Evolutionary conservation across 2,113 vertebrate species (phyloP).

Genomic region (Protomyctophum bolini): DNA sequence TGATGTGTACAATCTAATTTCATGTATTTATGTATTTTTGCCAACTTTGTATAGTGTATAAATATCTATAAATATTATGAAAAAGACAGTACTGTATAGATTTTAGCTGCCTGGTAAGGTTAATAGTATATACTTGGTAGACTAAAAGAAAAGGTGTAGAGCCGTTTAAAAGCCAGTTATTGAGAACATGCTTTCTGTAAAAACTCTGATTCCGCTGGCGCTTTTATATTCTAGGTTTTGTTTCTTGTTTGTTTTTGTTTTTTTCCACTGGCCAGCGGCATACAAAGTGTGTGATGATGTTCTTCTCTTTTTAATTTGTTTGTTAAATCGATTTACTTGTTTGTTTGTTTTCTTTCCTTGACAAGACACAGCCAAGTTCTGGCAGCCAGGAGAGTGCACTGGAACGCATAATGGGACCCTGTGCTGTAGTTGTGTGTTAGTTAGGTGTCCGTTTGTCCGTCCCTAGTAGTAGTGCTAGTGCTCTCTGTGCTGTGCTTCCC

Average conservation of each 20-base stretch:
- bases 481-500: conserved; percentile 71
- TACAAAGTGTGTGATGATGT: conserved; percentile 70
- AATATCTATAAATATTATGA: conserved; percentile 84
- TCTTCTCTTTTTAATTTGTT: conserved; percentile 65
- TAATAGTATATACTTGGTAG: conserved; percentile 83
- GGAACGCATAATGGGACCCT: conserved; percentile 77
- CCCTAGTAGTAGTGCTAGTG: conserved; percentile 72
- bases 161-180: conserved; percentile 79
- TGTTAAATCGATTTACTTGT: conserved; percentile 29
- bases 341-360: conserved; percentile 54
- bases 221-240: conserved; percentile 73
- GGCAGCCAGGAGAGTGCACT: conserved; percentile 82
- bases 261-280: conserved; percentile 73
- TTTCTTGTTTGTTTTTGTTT: conserved; percentile 65
- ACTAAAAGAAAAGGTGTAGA: conserved; percentile 80
- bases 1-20: conserved; percentile 81
- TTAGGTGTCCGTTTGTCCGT: conserved; percentile 61
- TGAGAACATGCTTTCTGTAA: conserved; percentile 78
- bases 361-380: conserved; percentile 81
- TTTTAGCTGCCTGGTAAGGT: conserved; percentile 83
- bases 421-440: conserved; percentile 58
- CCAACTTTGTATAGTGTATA: conserved; percentile 88
- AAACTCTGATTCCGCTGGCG: conserved; percentile 69
- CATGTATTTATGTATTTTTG: conserved; percentile 83
- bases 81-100: conserved; percentile 85